Evolutionary conservation across 2,888 invertebrate species (phyloP), one percentile per base, ranked within the genome.

Genomic region (Drosophila acutilabella): DNA sequence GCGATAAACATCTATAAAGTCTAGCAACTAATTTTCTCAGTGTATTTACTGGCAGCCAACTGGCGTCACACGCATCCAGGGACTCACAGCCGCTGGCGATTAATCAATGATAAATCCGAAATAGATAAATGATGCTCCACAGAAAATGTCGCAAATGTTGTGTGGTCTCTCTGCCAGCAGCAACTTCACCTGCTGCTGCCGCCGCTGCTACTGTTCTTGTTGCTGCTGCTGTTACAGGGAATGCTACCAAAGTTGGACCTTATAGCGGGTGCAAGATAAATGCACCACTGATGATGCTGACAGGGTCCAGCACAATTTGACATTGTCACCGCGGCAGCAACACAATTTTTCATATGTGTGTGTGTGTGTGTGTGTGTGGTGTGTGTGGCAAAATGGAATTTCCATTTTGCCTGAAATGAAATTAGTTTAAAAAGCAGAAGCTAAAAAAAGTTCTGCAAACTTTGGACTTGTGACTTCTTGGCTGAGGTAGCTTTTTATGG

Each of bases 31-130:
- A 13, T 68, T 68, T 11, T 52, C 16, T 26, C 57, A 73, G 78
- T 76, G 75, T 47, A 69, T 33, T 14, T 7, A 53, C 65, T 57
- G 42, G 73, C 57, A 59, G 58, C 60, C 64, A 44, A 72, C 66
- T 73, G 80, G 78, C 78, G 76, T 78, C 78, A 71, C 51, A 78
- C 80, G 70, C 80, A 76, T 79, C 62, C 64, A 62, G 45, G 23
- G 52, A 54, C 23, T 20, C 18, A 26, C 44, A 33, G 62, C 78
- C 74, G 76, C 68, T 78, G 74, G 81, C 89, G 89, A 88, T 88
- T 88, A 88, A 88, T 88, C 88, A 88, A 89, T 89, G 88, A 88
- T 88, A 88, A 88, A 88, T 88, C 88, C 88, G 88, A 88, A 89
- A 88, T 86, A 88, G 88, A 88, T 89, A 88, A 88, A 88, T 86